Evolutionary conservation across 2,888 invertebrate species (phyloP).

Genomic region (Rhamnusium bicolor): DNA sequence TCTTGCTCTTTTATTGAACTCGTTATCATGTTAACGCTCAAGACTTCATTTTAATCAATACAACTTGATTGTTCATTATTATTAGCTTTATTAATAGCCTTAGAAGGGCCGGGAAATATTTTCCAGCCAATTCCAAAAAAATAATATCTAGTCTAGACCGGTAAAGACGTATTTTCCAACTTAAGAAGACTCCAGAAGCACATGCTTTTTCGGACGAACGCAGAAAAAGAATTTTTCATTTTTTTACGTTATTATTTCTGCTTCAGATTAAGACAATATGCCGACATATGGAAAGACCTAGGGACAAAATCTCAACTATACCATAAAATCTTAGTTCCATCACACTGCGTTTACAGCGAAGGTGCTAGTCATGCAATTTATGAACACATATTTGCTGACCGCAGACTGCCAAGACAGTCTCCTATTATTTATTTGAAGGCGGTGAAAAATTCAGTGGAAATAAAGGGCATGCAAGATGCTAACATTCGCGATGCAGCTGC

Average conservation of each 20-base stretch:
- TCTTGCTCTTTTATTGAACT: too few species aligned
- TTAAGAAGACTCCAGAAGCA: not conserved
- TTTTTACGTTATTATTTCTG: too few species aligned
- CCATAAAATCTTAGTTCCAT: conserved; percentile 81
- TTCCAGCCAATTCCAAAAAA: too few species aligned
- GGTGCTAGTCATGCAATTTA: conserved; percentile 83
- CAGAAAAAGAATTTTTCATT: too few species aligned
- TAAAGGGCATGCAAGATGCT: conserved; percentile 86
- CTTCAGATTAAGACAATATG: conserved; percentile 80
- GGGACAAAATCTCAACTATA: conserved; percentile 78
- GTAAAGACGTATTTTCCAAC: too few species aligned
- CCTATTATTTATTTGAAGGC: conserved; percentile 91
- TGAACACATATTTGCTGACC: conserved; percentile 75
- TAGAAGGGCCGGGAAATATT: too few species aligned
- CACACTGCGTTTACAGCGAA: conserved; percentile 79
- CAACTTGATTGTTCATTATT: too few species aligned
- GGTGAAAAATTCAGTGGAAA: conserved; percentile 87
- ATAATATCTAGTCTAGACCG: too few species aligned
- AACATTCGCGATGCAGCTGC: conserved; percentile 92
- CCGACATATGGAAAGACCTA: conserved; percentile 80
- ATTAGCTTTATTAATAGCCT: too few species aligned
- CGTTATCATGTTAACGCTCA: too few species aligned
- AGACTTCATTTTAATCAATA: too few species aligned
- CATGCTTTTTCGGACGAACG: too few species aligned
- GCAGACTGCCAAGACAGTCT: conserved; percentile 78